Percentiles rank a stretch among this genome's conserved stretches.
These are phyloP conservation scores for Sitta carolinensis DNA, from an alignment of 2,797 vertebrate genomes.

Conservation along the genomic window DNA sequence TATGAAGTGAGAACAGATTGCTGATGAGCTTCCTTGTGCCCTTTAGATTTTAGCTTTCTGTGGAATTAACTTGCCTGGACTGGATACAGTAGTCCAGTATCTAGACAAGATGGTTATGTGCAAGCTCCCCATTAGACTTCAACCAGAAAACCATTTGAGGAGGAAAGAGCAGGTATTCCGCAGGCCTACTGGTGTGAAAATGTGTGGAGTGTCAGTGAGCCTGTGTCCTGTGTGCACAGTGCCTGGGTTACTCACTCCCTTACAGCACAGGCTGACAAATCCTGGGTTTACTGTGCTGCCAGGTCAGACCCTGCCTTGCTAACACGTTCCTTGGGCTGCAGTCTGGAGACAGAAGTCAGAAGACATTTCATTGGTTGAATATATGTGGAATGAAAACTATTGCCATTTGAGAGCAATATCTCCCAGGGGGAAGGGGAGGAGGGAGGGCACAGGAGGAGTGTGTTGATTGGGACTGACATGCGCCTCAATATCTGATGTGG, in stretches of 20 bases:
- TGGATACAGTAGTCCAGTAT: neutral
- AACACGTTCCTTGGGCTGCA: neutral
- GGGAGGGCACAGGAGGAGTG: neutral
- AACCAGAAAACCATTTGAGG: neutral
- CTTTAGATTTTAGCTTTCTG: constrained; percentile 6
- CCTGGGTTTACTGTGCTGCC: neutral
- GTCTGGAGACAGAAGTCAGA: neutral
- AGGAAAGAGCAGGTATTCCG: neutral
- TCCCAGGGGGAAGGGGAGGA: neutral
- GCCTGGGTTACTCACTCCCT: neutral
- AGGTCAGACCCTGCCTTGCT: neutral
- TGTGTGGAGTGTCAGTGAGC: neutral
- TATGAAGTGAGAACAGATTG: neutral
- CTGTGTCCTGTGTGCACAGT: neutral
- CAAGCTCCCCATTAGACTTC: neutral
- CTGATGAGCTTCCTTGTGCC: constrained; percentile 4
- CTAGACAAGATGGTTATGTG: neutral
- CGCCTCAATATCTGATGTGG: constrained; percentile 56
- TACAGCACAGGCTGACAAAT: neutral
- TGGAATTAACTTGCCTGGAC: neutral
- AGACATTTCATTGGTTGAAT: neutral
- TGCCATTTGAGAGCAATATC: neutral
- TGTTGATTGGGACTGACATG: constrained; percentile 71
- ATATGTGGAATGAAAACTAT: neutral
- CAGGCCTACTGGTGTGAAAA: neutral